Percentiles rank a stretch among this genome's conserved stretches.
Conservation (phyloP, 2,113 vertebrate species). For the Tichodroma muraria region DNA sequence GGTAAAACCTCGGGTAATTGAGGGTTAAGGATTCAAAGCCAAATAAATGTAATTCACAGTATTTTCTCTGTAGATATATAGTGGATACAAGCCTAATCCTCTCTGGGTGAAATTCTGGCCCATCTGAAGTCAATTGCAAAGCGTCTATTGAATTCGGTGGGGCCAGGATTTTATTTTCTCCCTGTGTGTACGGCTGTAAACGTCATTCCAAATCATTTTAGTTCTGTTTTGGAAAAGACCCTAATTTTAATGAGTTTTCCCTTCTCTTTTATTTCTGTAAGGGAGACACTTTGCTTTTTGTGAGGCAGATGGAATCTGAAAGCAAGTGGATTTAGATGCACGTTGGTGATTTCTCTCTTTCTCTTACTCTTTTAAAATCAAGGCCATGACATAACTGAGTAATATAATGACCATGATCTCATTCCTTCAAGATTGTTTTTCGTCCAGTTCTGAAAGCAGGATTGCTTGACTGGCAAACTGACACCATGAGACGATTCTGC, state of each 20-base stretch:
- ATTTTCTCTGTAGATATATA: conserved; percentile 20
- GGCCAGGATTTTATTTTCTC: conserved; percentile 47
- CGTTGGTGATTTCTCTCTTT: neutral
- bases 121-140: conserved; percentile 62
- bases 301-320: conserved; percentile 28
- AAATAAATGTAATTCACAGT: conserved; percentile 39
- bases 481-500: conserved; percentile 16
- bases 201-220: conserved; percentile 22
- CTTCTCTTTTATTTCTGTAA: conserved; percentile 22
- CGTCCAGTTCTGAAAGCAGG: conserved; percentile 49
- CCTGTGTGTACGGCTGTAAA: conserved; percentile 25
- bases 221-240: conserved; percentile 35
- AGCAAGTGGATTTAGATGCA: conserved; percentile 3
- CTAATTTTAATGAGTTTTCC: conserved; percentile 33
- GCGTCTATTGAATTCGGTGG: conserved; percentile 56
- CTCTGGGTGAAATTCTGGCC: conserved; percentile 50
- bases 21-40: conserved; percentile 26
- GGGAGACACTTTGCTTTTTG: conserved; percentile 44
- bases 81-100: conserved; percentile 28
- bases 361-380: conserved; percentile 52
- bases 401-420: conserved; percentile 60
- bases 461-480: conserved; percentile 60
- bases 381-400: conserved; percentile 54
- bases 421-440: conserved; percentile 59
- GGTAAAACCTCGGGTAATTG: neutral